Base-by-base conservation (phyloP, 2,797 vertebrate species). In the Pangasius sanitwongsei region DNA sequence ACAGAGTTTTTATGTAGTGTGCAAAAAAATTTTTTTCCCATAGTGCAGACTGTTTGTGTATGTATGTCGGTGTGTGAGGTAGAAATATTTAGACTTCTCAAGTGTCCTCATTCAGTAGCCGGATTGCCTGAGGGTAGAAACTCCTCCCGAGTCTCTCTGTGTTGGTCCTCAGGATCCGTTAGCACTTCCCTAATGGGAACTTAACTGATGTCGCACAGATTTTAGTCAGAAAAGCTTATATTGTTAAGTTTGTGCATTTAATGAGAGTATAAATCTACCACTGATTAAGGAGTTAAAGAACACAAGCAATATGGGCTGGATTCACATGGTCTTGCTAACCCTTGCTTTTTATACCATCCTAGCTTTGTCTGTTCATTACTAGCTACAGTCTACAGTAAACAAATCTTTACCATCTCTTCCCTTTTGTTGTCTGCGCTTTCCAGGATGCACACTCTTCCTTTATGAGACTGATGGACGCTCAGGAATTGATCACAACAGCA, bases 381-480 rank as follows among this genome's bases (percentile, higher is more conserved):
- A 63, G 57, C 1, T 28, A 83, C 5, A 44, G 23, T 44, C 61
- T 41, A 41, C n/a, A 31, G 6, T 5, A 28, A 63, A 83, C 37
- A 65, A 25, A 61, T 57, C 15, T 55, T 81, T 81, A 34, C 5
- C 37, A 13, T 67, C 13, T 20, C 8, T 55, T 85, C 4, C 23
- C 18, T 69, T 85, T 23, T 34, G 8, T 85, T 69, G 83, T 37
- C 55, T 31, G 67, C 57, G 41, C 55, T 75, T 81, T 53, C 63
- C 93, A 99, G 98, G 98, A 31, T 99, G 98, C 94, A 99, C 98
- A 0, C 94, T 99, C 65, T 98, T 98, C 92, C 97, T 99, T 94
- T 99, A 99, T 1, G 98, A 99, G 94, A 97, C 95, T 0, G 98
- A 98, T 0, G 95, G 97, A 48, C 95, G 97, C 61, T 98, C 97